phyloP scores from a whole-genome alignment of 2,797 vertebrate genomes.

The Mionectes olivaceus region DNA sequence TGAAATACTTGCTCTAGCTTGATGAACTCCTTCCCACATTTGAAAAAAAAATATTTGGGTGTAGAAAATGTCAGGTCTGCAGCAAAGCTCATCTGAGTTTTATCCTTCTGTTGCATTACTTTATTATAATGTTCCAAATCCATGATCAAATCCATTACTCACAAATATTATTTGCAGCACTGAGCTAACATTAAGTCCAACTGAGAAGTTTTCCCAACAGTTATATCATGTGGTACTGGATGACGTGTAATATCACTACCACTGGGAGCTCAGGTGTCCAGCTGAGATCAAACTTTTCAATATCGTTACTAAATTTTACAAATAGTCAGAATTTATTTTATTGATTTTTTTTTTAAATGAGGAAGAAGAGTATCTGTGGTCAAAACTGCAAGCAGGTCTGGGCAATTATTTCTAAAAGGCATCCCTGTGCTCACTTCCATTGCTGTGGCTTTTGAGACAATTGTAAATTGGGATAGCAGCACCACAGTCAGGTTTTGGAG shows the following conservation, averaged over 20 bases:
- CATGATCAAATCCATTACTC: not conserved
- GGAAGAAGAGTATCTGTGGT: not conserved
- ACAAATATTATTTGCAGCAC: not conserved
- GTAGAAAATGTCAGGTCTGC: not conserved
- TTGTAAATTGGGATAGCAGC: not conserved
- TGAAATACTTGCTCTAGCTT: not conserved
- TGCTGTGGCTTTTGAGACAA: not conserved
- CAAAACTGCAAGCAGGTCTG: not conserved
- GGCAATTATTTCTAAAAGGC: not conserved
- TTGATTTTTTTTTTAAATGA: not conserved
- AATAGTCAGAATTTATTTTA: not conserved
- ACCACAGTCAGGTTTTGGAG: not conserved
- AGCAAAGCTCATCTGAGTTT: not conserved
- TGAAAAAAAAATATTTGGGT: not conserved
- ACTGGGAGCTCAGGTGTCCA: not conserved
- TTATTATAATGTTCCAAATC: not conserved
- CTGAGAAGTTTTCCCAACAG: not conserved
- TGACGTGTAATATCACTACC: not conserved
- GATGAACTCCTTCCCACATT: not conserved
- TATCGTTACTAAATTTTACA: not conserved
- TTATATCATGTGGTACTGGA: not conserved
- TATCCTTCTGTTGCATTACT: not conserved
- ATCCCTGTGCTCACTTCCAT: not conserved
- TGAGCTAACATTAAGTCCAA: not conserved
- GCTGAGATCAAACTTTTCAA: not conserved